Evolutionary conservation across 2,113 vertebrate genomes (phyloP), one percentile per base, ranked within the genome.

Genomic region (Anser brachyrhynchus): DNA sequence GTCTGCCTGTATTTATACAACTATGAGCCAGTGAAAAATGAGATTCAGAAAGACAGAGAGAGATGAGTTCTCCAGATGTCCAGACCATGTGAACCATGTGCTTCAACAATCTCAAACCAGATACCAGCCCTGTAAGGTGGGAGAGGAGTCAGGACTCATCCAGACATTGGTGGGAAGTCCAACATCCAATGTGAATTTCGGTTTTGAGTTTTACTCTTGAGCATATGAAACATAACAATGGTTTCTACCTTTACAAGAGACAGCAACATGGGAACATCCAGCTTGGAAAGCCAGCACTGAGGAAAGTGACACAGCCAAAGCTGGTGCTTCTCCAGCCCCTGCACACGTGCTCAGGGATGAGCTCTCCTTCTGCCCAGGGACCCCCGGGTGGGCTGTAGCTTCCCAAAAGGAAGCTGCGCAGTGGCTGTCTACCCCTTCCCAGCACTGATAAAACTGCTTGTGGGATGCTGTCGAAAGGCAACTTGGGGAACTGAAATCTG

Each of bases 291-390:
- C 6, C 41, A 91, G 51, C 23, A 21, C 31, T 29, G 66, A 55
- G 41, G 13, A 87, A 69, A 35, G 20, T 1, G 1, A 52, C 54
- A 66, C 0, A 5, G 51, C 49, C 72, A 26, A 35, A 57, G 69
- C 23, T 44, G 28, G 46, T 31, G 70, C 57, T 69, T 51, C 43
- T 58, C 52, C 3, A 1, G 13, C 8, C 28, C 23, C 41, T 15
- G 10, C 11, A 51, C 28, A 54, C 3, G 6, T 13, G n/a, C 7
- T 59, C 1, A 0, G 7, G 0, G 3, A 82, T 81, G 31, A 59
- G 39, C n/a, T 81, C 58, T 62, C 70, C 59, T 71, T 6, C 26
- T 23, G 28, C 52, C 77, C 20, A 22, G 52, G 25, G 31, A 65
- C 71, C 17, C 57, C 57, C 14, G 10, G 0, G 3, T 13, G 73